Conservation (phyloP, 2,113 vertebrate species). For the Thinocorus orbignyianus region DNA sequence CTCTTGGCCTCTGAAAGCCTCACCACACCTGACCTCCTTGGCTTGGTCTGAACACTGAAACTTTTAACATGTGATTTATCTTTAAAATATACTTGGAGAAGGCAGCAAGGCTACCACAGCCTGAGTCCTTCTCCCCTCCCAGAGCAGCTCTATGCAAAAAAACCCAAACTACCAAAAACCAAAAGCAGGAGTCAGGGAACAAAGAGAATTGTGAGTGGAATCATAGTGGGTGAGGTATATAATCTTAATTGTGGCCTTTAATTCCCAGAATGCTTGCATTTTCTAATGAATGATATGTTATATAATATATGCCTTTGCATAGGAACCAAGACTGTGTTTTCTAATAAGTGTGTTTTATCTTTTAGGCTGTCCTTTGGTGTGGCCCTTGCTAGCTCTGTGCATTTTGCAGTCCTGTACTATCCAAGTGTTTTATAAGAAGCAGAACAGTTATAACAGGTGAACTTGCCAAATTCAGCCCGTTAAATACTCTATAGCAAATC, state of each 20-base stretch:
- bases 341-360: background rate
- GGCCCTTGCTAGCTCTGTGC: background rate
- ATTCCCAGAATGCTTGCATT: background rate
- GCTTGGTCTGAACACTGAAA: background rate
- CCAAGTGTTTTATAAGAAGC: background rate
- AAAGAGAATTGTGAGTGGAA: background rate
- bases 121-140: background rate
- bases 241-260: background rate
- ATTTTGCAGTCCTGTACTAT: background rate
- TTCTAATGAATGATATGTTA: background rate
- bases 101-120: background rate
- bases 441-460: background rate
- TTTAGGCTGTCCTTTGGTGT: background rate
- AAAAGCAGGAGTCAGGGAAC: background rate
- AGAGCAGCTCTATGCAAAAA: background rate
- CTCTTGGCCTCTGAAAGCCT: background rate
- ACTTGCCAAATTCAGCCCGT: background rate
- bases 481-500: background rate
- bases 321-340: background rate
- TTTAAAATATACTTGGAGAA: background rate
- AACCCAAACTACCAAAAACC: background rate
- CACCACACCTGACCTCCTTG: background rate
- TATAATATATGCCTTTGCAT: background rate
- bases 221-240: background rate
- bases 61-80: background rate